Base-by-base conservation (phyloP, 1,140 invertebrate genomes). In the Babylonia areolata region DNA sequence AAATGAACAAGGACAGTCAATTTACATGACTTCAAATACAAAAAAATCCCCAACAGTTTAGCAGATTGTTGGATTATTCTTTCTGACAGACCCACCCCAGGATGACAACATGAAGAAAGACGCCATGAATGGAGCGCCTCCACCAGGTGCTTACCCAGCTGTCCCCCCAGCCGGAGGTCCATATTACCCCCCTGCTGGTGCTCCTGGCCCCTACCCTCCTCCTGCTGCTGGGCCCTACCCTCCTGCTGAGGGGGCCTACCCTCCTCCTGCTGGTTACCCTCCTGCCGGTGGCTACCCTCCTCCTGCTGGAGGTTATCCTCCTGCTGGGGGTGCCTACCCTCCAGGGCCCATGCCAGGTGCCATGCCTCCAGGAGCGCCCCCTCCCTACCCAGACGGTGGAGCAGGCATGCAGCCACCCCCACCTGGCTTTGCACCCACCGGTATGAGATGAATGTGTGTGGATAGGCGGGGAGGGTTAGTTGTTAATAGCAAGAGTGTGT, bases 201-300 rank as follows among this genome's bases (percentile, higher is more conserved):
- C 17, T 33, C 39, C 77, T 28, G 77, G 37, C 3, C 77, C 77
- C 37, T 79, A 79, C 77, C 77, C 77, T 9, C 37, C 77, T 42
- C 77, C 77, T 40, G 77, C 39, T 23, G 77, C 39, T 23, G 77
- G 77, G 9, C 77, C 77, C 17, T 79, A 79, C 77, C 77, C 77
- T 15, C 77, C 77, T 39, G 77, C 39, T 42, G 73, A 33, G 17
- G 71, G 31, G 15, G 31, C 39, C 15, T 79, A 79, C 39, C 77
- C 77, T 11, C 37, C 77, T 42, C 9, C 73, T 9, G 15, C 58
- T 64, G 71, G 31, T 20, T n/a, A n/a, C n/a, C 37, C 77, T 42
- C 9, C 73, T 9, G 15, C 58, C 28, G 71, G 31, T 20, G 31
- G 39, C 37, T 79, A 79, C 39, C 77, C 77, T 11, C 37, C 77